Conservation (phyloP, 2,113 vertebrate species). For the Bos javanicus region DNA sequence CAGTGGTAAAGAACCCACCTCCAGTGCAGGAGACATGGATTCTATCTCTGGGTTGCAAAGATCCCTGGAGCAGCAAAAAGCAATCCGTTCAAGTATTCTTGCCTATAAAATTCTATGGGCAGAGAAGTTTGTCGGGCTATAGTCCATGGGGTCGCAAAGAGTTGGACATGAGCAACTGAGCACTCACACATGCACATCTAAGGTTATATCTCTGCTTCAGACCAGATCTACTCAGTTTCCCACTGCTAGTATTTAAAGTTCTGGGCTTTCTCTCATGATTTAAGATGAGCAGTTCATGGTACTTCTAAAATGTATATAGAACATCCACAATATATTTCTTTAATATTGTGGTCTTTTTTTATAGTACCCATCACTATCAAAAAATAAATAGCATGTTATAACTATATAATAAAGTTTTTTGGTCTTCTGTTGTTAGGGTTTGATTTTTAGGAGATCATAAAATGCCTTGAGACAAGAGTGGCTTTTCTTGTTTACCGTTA, state of each 20-base stretch:
- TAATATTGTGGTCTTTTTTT: neutral
- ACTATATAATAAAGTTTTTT: neutral
- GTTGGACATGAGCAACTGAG: neutral
- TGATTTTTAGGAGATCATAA: slow-evolving; percentile 9
- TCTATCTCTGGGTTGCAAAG: neutral
- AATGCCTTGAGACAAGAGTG: neutral
- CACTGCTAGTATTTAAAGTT: neutral
- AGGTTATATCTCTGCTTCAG: neutral
- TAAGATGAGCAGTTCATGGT: neutral
- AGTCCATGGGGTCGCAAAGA: neutral
- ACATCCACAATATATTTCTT: neutral
- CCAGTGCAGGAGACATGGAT: neutral
- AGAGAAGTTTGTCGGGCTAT: neutral
- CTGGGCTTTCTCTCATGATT: neutral
- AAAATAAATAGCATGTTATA: neutral
- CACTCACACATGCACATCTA: neutral
- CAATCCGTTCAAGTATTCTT: neutral
- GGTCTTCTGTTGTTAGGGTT: neutral
- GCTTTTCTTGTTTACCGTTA: neutral
- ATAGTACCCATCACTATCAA: neutral
- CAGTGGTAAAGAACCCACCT: neutral
- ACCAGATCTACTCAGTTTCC: neutral
- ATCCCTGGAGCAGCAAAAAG: neutral
- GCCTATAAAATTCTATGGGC: neutral
- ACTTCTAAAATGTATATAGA: neutral